Evolutionary conservation across 2,888 invertebrate species (phyloP).

Genomic region (Drosophila lacicola): DNA sequence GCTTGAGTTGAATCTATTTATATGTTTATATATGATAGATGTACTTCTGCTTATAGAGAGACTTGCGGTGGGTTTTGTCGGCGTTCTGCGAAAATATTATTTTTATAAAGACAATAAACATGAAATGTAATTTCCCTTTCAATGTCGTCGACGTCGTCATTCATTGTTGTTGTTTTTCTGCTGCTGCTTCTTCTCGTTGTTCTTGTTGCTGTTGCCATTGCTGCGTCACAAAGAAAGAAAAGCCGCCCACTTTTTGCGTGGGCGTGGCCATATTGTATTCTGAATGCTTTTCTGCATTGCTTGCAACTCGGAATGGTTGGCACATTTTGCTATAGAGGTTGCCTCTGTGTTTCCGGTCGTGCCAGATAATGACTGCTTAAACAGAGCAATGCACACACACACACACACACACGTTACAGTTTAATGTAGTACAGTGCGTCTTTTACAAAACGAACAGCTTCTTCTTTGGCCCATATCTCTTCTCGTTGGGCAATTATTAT

Average conservation of each 20-base stretch:
- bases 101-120: conserved; percentile 76
- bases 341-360: conserved; percentile 69
- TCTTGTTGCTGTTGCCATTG: conserved; percentile 4
- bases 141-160: conserved; percentile 61
- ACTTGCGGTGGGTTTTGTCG: conserved; percentile 25
- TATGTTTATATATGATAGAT: conserved; percentile 1
- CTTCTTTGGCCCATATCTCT: too few species aligned
- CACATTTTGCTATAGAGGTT: conserved; percentile 65
- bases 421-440: conserved; percentile 5
- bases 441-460: too few species aligned
- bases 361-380: conserved; percentile 76
- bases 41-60: conserved; percentile 1
- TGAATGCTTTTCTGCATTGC: conserved; percentile 31
- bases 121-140: conserved; percentile 80
- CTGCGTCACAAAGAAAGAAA: conserved; percentile 51
- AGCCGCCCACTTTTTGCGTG: conserved; percentile 11
- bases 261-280: conserved; percentile 49
- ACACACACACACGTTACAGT: conserved; percentile 6
- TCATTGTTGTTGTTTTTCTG: not conserved
- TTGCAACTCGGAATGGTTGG: conserved; percentile 42
- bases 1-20: not conserved
- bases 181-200: not conserved
- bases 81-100: conserved; percentile 59
- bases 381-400: conserved; percentile 52
- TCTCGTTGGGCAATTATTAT: too few species aligned